Percentiles rank a stretch among this genome's conserved stretches.
These are phyloP conservation scores for Agriotes lineatus DNA, from an alignment of 2,888 invertebrate genomes.

Conservation along the genomic window DNA sequence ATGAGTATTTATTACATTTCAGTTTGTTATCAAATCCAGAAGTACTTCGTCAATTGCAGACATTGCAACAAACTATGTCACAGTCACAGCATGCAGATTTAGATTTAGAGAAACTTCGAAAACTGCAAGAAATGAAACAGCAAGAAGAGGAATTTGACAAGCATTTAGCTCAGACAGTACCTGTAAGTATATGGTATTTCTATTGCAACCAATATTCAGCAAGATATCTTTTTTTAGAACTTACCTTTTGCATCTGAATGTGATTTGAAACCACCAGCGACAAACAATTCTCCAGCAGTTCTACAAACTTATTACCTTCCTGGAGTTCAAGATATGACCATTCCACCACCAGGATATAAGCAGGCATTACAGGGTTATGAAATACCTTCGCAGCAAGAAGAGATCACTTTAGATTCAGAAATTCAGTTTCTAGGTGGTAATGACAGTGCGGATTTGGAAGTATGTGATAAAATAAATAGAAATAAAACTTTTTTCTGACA, in stretches of 20 bases:
- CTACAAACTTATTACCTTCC: slow-evolving; percentile 53
- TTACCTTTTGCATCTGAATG: slow-evolving; percentile 76
- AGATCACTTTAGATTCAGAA: slow-evolving; percentile 72
- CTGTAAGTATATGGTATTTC: too few relatives aligned
- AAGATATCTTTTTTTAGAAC: slow-evolving; percentile 70
- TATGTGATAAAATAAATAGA: too few relatives aligned
- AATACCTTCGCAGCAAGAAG: slow-evolving; percentile 58
- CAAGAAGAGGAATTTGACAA: slow-evolving; percentile 83
- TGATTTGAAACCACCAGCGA: slow-evolving; percentile 69
- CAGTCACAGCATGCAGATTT: slow-evolving; percentile 72
- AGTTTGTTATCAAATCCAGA: slow-evolving; percentile 88
- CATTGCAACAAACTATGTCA: slow-evolving; percentile 66
- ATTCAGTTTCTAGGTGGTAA: slow-evolving; percentile 73
- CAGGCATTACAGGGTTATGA: slow-evolving; percentile 57
- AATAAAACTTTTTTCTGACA: neutral
- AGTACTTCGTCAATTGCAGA: slow-evolving; percentile 90
- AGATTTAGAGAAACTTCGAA: slow-evolving; percentile 77
- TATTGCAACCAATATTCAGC: too few relatives aligned
- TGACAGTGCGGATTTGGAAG: slow-evolving; percentile 60
- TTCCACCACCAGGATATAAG: slow-evolving; percentile 71
- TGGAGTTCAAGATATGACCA: slow-evolving; percentile 65
- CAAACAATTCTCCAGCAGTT: slow-evolving; percentile 55
- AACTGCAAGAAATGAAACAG: slow-evolving; percentile 77
- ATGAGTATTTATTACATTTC: too few relatives aligned
- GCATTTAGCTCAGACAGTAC: slow-evolving; percentile 80